Conservation (phyloP, 2,888 invertebrate species). For the Autographa pulchrina region DNA sequence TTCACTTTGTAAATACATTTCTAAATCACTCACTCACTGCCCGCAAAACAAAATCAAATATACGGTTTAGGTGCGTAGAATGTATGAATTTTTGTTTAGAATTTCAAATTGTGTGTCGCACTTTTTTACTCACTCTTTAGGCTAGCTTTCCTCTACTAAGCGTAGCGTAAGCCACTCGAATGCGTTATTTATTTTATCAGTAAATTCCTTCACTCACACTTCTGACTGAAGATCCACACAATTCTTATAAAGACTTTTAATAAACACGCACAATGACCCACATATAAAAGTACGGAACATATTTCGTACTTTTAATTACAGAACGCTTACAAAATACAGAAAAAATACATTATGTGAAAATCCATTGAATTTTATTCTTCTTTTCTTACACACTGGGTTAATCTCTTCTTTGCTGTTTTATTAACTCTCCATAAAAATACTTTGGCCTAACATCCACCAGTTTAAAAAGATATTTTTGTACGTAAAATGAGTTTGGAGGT, state of each 20-base stretch:
- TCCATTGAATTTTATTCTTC: not conserved
- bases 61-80: slow-evolving; percentile 67
- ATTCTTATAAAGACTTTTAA: too few relatives aligned
- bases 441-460: slow-evolving; percentile 23
- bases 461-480: slow-evolving; percentile 29
- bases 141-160: slow-evolving; percentile 52
- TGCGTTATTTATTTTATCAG: slow-evolving; percentile 23
- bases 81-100: slow-evolving; percentile 70
- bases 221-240: too few relatives aligned
- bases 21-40: slow-evolving; percentile 80
- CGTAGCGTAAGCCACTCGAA: slow-evolving; percentile 42
- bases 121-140: slow-evolving; percentile 57
- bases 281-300: too few relatives aligned
- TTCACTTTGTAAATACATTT: slow-evolving; percentile 85
- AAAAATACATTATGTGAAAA: not conserved
- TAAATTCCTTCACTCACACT: not conserved
- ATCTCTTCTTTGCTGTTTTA: not conserved
- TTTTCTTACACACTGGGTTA: not conserved
- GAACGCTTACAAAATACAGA: too few relatives aligned
- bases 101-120: slow-evolving; percentile 73
- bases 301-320: not conserved
- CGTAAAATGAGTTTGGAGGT: slow-evolving; percentile 27
- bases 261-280: too few relatives aligned
- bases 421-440: not conserved
- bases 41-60: slow-evolving; percentile 73